These are phyloP conservation scores for Corythoichthys haematopterus DNA, from an alignment of 2,113 vertebrate genomes.

Conservation along the genomic window DNA sequence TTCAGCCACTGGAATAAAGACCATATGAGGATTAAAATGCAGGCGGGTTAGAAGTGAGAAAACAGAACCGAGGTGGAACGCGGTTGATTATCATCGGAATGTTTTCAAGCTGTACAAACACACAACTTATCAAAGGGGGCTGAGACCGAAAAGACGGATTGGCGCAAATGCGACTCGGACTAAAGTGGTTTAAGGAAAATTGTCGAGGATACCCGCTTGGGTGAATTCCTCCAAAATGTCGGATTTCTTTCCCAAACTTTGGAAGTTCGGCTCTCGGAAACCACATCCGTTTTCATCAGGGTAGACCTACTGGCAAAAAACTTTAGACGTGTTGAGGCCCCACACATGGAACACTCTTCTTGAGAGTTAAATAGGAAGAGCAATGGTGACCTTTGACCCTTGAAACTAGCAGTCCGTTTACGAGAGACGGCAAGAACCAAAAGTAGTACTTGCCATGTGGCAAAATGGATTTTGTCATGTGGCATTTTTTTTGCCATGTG, in stretches of 20 bases:
- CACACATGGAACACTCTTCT: neutral
- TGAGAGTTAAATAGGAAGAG: conserved; percentile 12
- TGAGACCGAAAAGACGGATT: neutral
- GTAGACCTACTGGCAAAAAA: neutral
- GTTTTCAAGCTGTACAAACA: conserved; percentile 28
- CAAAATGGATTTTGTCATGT: no score
- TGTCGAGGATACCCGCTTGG: no score
- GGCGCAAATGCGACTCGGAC: neutral
- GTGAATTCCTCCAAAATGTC: no score
- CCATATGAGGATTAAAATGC: conserved; percentile 38
- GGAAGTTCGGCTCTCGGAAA: no score
- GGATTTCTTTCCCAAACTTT: no score
- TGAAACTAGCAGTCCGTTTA: conserved; percentile 28
- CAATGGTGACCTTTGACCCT: conserved; percentile 42
- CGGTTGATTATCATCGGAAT: conserved; percentile 27
- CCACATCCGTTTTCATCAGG: neutral
- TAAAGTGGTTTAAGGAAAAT: neutral
- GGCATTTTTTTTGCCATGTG: no score
- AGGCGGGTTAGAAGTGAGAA: neutral
- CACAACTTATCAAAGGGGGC: conserved; percentile 2
- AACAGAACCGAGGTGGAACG: conserved; percentile 11
- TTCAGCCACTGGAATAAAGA: conserved; percentile 36
- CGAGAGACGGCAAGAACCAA: no score
- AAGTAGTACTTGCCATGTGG: no score
- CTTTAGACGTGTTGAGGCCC: neutral